Conservation (phyloP, 2,888 invertebrate genomes). For the Leptinotarsa rubiginosa region DNA sequence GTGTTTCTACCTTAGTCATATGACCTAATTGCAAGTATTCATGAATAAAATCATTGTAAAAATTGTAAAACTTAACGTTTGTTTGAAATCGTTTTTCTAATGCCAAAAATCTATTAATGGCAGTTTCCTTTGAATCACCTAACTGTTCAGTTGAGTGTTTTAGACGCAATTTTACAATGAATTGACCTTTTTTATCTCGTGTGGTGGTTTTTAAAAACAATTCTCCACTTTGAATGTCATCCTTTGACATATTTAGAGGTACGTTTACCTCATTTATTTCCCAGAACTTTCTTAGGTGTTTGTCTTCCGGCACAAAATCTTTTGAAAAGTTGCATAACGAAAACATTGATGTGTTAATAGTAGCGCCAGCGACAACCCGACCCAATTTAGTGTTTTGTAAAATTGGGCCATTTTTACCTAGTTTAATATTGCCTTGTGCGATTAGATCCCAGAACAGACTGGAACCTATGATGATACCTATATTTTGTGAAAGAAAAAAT, state of each 20-base stretch:
- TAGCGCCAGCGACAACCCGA: constrained; percentile 25
- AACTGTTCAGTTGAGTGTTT: constrained; percentile 25
- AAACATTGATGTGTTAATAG: constrained; percentile 5
- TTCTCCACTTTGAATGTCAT: constrained; percentile 27
- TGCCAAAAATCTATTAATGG: constrained; percentile 22
- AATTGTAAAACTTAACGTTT: neutral
- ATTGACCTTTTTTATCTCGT: constrained; percentile 25
- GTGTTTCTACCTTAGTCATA: constrained; percentile 29
- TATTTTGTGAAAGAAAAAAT: constrained; percentile 29
- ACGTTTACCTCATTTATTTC: constrained; percentile 30
- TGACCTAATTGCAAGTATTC: constrained; percentile 24
- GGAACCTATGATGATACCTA: constrained; percentile 39
- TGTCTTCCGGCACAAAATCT: constrained; percentile 29
- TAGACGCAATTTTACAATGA: constrained; percentile 32
- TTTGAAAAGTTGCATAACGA: constrained; percentile 30
- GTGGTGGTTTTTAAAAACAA: constrained; percentile 27
- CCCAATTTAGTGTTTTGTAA: constrained; percentile 36
- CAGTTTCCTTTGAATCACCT: constrained; percentile 28
- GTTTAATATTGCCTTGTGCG: constrained; percentile 25
- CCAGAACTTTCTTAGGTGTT: constrained; percentile 35
- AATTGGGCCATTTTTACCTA: constrained; percentile 30
- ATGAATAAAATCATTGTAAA: neutral
- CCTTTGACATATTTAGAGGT: constrained; percentile 16
- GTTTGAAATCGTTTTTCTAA: constrained; percentile 30
- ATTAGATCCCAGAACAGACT: constrained; percentile 39